Percentiles rank a stretch among this genome's conserved stretches.
These are phyloP conservation scores for Macrostomum lignano DNA, from an alignment of 1,140 invertebrate genomes.

Conservation along the genomic window DNA sequence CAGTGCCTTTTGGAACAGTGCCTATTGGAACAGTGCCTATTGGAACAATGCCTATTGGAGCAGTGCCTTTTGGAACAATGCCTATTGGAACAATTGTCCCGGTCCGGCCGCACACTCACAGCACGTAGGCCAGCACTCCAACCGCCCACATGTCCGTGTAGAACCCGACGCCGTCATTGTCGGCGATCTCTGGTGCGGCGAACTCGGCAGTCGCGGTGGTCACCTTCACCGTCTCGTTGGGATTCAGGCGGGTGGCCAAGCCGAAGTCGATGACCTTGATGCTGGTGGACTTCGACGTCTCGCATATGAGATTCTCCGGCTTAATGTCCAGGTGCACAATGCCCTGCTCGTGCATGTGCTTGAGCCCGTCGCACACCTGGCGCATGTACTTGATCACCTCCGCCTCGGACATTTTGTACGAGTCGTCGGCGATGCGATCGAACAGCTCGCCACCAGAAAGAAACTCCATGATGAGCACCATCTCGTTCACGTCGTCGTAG, in stretches of 20 bases:
- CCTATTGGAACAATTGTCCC: too few species aligned
- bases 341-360: conserved; percentile 97
- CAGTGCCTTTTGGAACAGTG: too few species aligned
- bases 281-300: conserved; percentile 65
- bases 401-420: conserved; percentile 91
- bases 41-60: too few species aligned
- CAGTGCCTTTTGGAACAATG: too few species aligned
- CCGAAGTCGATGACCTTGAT: conserved; percentile 97
- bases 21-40: too few species aligned
- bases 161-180: conserved; percentile 85
- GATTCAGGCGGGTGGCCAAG: conserved; percentile 77
- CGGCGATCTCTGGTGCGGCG: conserved; percentile 95
- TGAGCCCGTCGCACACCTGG: conserved; percentile 85
- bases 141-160: conserved; percentile 99
- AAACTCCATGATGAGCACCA: conserved; percentile 95
- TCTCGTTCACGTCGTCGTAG: conserved; percentile 93
- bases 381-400: conserved; percentile 97
- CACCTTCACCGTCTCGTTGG: conserved; percentile 90
- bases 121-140: conserved; percentile 76
- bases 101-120: conserved; percentile 59
- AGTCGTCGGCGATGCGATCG: conserved; percentile 83
- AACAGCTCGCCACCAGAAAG: conserved; percentile 89
- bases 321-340: conserved; percentile 64
- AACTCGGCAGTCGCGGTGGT: conserved; percentile 85
- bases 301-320: conserved; percentile 97